Evolutionary conservation across 2,888 invertebrate species (phyloP), one percentile per base, ranked within the genome.

Genomic region (Caradrina kadenii): DNA sequence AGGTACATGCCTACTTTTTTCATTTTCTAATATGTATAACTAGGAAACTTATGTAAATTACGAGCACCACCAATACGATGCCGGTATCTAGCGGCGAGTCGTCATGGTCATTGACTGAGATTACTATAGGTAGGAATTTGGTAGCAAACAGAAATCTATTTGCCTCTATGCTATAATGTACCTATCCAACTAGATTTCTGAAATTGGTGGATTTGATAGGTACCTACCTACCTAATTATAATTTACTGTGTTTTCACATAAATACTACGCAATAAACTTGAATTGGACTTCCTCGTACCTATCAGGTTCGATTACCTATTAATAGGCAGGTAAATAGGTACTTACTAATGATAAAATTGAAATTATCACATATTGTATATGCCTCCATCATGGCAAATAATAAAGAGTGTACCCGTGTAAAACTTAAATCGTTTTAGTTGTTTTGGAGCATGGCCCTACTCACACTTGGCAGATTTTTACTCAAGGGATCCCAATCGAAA

Each of bases 31-130:
- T n/a, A 22, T 7, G 11, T n/a, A n/a, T n/a, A n/a, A 26, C 4
- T 39, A 39, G 17, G 2, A n/a, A 21, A 39, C 17, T 48, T 21
- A n/a, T 39, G 13, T 49, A 35, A 64, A 55, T 49, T 49, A 49
- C 11, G 48, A 55, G 17, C 19, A 42, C 5, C 42, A 19, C 22
- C 19, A 21, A 72, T 54, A 55, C 55, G 55, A 21, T 64, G 55
- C 65, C 73, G 73, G 73, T 64, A 55, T 55, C 63, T 31, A 35
- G 35, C 8, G 64, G 70, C 73, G 64, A 11, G 1, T 2, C 13
- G 11, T 39, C 39, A 39, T 39, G 2, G 39, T 13, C 8, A 39
- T 45, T 45, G 17, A 45, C 45, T 73, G 70, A 55, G 64, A 63
- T 35, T 31, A 22, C 21, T 42, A 42, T 55, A 22, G 15, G 42